Conservation (phyloP, 2,113 vertebrate species). For the Corythornis vintsioides region DNA sequence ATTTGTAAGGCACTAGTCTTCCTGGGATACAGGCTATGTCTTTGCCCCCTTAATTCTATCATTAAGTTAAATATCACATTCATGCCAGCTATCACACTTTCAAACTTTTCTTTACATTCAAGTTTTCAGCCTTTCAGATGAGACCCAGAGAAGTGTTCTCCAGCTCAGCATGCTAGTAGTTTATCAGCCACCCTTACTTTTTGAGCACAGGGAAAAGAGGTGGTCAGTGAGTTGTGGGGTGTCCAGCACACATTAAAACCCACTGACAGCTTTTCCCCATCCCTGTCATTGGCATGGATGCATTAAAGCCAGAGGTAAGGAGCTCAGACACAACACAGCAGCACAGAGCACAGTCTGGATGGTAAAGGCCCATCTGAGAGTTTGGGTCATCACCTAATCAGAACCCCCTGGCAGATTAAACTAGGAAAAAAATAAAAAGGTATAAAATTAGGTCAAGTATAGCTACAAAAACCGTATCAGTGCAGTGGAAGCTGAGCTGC, state of each 20-base stretch:
- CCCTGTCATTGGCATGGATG: accelerated
- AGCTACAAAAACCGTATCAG: background rate
- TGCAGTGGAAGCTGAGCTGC: background rate
- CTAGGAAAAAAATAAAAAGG: background rate
- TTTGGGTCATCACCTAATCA: background rate
- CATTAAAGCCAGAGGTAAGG: background rate
- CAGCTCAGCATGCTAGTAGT: background rate
- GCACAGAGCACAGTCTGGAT: background rate
- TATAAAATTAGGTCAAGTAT: background rate
- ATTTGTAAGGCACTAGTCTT: background rate
- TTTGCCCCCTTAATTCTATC: background rate
- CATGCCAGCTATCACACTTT: background rate
- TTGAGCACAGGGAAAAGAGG: accelerated
- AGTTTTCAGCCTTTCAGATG: background rate
- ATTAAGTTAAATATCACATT: background rate
- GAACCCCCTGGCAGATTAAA: background rate
- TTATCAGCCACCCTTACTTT: background rate
- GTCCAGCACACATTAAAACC: background rate
- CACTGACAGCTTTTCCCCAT: background rate
- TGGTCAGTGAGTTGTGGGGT: too few relatives aligned
- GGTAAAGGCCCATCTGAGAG: background rate
- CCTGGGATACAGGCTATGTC: accelerated
- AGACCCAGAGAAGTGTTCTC: background rate
- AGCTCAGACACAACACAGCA: background rate
- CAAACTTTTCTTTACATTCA: background rate